Evolutionary conservation across 2,113 vertebrate species (phyloP).

Genomic region (Hassar affinis): DNA sequence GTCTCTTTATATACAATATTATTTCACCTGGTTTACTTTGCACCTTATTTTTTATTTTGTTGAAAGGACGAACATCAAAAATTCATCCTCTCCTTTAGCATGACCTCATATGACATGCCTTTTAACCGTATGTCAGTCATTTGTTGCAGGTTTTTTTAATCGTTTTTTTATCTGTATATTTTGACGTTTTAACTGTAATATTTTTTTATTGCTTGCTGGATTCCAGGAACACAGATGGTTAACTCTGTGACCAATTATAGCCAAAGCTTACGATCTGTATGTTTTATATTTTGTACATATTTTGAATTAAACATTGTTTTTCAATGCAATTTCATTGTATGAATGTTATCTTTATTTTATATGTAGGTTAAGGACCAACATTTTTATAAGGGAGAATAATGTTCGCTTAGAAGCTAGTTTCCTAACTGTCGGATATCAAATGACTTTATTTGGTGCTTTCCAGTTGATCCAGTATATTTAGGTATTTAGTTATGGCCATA

Average conservation of each 20-base stretch:
- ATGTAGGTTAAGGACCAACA: background rate
- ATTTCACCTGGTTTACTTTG: slow-evolving; percentile 25
- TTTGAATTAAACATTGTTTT: slow-evolving; percentile 27
- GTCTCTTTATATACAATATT: slow-evolving; percentile 11
- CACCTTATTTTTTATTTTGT: slow-evolving; percentile 50
- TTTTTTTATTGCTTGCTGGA: slow-evolving; percentile 11
- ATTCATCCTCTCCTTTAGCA: background rate
- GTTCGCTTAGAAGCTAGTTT: background rate
- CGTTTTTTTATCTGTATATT: background rate
- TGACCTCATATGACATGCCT: background rate
- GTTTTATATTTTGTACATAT: slow-evolving; percentile 33
- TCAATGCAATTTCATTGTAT: background rate
- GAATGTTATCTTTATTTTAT: background rate
- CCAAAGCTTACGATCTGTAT: slow-evolving; percentile 34
- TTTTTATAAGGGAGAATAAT: background rate
- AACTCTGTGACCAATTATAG: slow-evolving; percentile 24
- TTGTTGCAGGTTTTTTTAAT: background rate
- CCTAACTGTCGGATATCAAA: background rate
- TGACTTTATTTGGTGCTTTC: background rate
- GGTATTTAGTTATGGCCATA: background rate
- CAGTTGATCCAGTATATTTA: background rate
- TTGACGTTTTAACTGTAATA: background rate
- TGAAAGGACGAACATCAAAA: slow-evolving; percentile 26
- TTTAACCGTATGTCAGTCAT: background rate
- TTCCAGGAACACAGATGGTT: background rate